phyloP scores from a whole-genome alignment of 2,888 invertebrate genomes.

The Dione juno region DNA sequence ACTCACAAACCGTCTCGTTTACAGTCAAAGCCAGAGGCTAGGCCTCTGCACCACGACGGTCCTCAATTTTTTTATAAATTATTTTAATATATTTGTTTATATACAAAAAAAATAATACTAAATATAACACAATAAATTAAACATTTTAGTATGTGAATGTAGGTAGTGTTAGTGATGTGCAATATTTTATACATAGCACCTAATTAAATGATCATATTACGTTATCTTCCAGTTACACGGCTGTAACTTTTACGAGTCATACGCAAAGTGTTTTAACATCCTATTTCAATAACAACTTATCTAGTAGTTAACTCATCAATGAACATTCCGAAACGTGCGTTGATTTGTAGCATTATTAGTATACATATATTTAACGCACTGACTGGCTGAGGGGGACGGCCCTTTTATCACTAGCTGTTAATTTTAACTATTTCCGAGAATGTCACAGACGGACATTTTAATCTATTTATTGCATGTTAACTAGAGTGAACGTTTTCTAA shows the following conservation, averaged over 20 bases:
- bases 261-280: neutral
- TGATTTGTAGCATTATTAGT: slow-evolving; percentile 22
- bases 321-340: slow-evolving; percentile 16
- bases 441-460: slow-evolving; percentile 11
- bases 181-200: neutral
- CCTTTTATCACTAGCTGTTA: neutral
- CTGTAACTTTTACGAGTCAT: neutral
- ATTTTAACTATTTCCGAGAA: slow-evolving; percentile 27
- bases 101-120: no score
- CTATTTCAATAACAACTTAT: slow-evolving; percentile 1
- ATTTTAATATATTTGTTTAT: no score
- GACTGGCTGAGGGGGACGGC: slow-evolving; percentile 13
- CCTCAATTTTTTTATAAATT: no score
- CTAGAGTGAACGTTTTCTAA: slow-evolving; percentile 8
- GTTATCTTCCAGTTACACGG: neutral
- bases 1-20: no score
- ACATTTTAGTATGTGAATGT: no score
- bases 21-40: no score
- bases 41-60: no score
- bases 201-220: neutral
- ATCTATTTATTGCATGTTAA: slow-evolving; percentile 22
- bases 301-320: slow-evolving; percentile 10
- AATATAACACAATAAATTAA: no score
- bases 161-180: no score
- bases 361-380: neutral